Percentiles rank a stretch among this genome's conserved stretches.
Conservation (phyloP, 1,140 invertebrate species). For the Anastatus disparis region DNA sequence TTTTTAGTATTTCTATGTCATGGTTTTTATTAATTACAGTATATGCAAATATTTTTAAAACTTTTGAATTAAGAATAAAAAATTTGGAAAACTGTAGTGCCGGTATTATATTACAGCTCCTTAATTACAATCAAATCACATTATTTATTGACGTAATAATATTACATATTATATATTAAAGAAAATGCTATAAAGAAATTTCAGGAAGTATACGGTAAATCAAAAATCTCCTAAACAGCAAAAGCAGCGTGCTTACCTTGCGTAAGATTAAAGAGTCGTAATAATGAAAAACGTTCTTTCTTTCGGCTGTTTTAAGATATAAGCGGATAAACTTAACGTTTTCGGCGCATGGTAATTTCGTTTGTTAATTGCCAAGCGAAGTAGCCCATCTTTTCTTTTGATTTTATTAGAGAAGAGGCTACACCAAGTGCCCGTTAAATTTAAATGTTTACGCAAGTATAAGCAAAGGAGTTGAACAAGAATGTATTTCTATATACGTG, state of each 20-base stretch:
- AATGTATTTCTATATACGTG: slow-evolving; percentile 31
- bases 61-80: too few species aligned
- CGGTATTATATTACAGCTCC: too few species aligned
- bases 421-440: slow-evolving; percentile 51
- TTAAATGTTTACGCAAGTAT: slow-evolving; percentile 37
- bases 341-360: slow-evolving; percentile 54
- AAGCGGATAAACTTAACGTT: slow-evolving; percentile 38
- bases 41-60: too few species aligned
- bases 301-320: slow-evolving; percentile 37
- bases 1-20: too few species aligned
- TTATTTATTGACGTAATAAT: too few species aligned
- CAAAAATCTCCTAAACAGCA: slow-evolving; percentile 5
- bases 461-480: slow-evolving; percentile 8
- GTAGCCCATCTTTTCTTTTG: too few species aligned
- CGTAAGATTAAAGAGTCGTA: slow-evolving; percentile 48
- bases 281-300: slow-evolving; percentile 49
- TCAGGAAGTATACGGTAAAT: slow-evolving; percentile 1
- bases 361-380: slow-evolving; percentile 59
- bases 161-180: too few species aligned
- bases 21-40: too few species aligned
- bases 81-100: too few species aligned
- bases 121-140: too few species aligned
- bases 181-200: background rate
- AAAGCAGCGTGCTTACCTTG: background rate
- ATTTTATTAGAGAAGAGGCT: slow-evolving; percentile 47